Conservation (phyloP, 2,113 vertebrate species). For the Amphiprion ocellaris region DNA sequence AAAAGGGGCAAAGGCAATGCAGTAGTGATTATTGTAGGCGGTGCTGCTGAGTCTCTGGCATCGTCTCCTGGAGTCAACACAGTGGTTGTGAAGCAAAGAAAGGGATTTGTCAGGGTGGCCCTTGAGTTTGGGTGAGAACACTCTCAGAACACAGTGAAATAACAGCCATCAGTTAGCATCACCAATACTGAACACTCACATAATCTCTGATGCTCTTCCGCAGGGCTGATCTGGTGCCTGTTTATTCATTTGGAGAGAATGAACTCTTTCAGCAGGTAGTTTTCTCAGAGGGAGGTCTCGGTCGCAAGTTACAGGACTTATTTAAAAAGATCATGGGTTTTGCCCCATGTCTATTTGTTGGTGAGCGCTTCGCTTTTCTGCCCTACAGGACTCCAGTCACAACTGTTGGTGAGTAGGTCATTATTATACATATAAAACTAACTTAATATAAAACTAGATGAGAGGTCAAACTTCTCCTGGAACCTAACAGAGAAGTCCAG, state of each 20-base stretch:
- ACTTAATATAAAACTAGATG: neutral
- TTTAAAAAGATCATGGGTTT: constrained; percentile 85
- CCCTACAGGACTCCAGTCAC: constrained; percentile 85
- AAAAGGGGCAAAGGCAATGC: constrained; percentile 82
- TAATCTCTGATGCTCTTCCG: neutral
- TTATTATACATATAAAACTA: neutral
- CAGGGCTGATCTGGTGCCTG: constrained; percentile 87
- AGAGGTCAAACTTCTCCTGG: too few species aligned
- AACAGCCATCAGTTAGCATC: neutral
- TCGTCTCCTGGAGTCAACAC: constrained; percentile 78
- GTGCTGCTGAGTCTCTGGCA: constrained; percentile 84
- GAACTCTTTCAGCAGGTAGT: constrained; percentile 83
- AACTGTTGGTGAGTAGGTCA: constrained; percentile 85
- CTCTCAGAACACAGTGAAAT: neutral
- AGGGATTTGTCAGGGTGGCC: constrained; percentile 86
- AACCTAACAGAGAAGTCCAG: too few species aligned
- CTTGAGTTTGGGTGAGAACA: constrained; percentile 85
- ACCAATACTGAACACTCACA: neutral
- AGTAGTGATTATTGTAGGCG: constrained; percentile 85
- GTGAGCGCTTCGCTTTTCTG: constrained; percentile 77
- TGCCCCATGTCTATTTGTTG: constrained; percentile 86
- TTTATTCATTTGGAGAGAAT: constrained; percentile 90
- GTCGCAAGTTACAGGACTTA: constrained; percentile 75
- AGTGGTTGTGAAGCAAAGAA: constrained; percentile 78
- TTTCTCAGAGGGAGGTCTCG: constrained; percentile 76